These are phyloP conservation scores for Gila robusta DNA, from an alignment of 2,797 vertebrate species.

Conservation along the genomic window DNA sequence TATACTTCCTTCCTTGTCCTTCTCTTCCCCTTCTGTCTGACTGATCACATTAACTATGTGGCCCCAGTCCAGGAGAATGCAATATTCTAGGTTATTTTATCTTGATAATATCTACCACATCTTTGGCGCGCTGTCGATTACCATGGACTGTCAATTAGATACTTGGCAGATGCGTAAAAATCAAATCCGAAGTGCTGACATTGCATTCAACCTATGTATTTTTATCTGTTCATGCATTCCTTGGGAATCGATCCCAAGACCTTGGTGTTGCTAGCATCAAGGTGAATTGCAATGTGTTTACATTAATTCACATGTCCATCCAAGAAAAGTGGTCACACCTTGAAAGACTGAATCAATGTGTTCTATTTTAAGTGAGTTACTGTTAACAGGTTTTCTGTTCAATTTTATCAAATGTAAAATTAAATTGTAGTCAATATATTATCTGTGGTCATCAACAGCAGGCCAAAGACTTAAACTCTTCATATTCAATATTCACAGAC, in stretches of 20 bases:
- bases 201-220: background rate
- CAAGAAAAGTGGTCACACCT: background rate
- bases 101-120: background rate
- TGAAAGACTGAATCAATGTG: background rate
- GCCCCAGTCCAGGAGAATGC: background rate
- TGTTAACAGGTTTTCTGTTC: background rate
- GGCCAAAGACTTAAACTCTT: background rate
- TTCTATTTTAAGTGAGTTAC: background rate
- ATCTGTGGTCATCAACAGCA: background rate
- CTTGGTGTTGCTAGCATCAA: background rate
- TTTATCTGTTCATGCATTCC: background rate
- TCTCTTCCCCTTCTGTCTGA: background rate
- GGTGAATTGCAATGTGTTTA: background rate
- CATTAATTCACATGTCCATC: background rate
- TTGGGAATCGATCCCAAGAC: constrained; percentile 1
- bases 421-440: background rate
- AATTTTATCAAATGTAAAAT: background rate
- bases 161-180: constrained; percentile 2
- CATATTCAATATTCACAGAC: background rate
- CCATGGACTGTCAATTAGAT: background rate
- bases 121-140: background rate
- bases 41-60: background rate
- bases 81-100: background rate
- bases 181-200: background rate
- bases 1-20: constrained; percentile 6